Base-by-base conservation (phyloP, 2,888 invertebrate species). In the Dinocampus coccinellae region DNA sequence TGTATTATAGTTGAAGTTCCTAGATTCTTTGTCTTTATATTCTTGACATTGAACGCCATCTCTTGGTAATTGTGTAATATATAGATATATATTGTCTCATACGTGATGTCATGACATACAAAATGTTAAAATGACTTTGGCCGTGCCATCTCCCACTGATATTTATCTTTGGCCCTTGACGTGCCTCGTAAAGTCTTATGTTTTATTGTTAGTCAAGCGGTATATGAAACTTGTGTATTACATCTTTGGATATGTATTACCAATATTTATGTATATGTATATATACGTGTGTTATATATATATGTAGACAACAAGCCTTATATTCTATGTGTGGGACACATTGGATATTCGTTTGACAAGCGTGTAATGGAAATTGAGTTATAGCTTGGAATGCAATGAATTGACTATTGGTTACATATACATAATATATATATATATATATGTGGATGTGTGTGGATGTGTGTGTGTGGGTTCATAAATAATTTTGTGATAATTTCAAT, bases 351-450 rank as follows among this genome's bases (percentile, higher is more conserved):
- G 52, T 33, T 11, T 64, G 68, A 63, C 74, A 67, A 63, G 67
- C 67, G 72, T 70, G 70, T 34, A 70, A 70, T 71, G 69, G 67
- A 74, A 72, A 74, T 75, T 73, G 75, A 75, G 70, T 75, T 73
- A 75, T 69, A 63, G 72, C 70, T 66, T 65, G 20, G 52, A 72
- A 69, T 68, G 70, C 58, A 63, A 34, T 57, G 65, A 20, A 53
- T 61, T 36, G 53, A 69, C 53, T 36, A 53, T 63, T 58, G 16
- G 16, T 16, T 63, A 39, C n/a, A 7, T 7, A 7, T n/a, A 6
- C 16, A 20, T 16, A 3, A n/a, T 7, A 1, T 47, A 16, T 16
- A 36, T 36, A n/a, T 39, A 3, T 39, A 3, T 39, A n/a, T n/a
- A n/a, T n/a, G n/a, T n/a, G n/a, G n/a, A n/a, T n/a, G n/a, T n/a